phyloP scores from a whole-genome alignment of 1,140 invertebrate species.

The Hirudo medicinalis region DNA sequence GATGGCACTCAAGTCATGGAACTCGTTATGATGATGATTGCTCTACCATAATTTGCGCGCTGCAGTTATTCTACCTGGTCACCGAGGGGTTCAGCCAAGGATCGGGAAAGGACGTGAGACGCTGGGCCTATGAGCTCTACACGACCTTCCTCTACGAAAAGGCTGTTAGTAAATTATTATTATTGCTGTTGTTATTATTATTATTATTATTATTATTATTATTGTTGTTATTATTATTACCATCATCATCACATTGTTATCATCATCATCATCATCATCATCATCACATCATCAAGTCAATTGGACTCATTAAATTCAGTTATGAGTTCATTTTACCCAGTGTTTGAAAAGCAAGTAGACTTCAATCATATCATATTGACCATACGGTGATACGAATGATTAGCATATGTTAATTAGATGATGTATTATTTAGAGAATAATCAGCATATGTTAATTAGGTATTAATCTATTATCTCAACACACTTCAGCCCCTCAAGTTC shows the following conservation, averaged over 20 bases:
- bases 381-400: too few species aligned
- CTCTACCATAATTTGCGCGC: neutral
- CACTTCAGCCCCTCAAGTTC: neutral
- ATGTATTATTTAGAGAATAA: too few species aligned
- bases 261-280: neutral
- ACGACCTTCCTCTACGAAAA: constrained; percentile 84
- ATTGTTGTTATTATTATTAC: neutral
- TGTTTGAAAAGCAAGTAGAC: too few species aligned
- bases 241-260: neutral
- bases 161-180: constrained; percentile 49
- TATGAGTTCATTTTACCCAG: neutral
- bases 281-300: too few species aligned
- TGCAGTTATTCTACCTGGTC: constrained; percentile 71
- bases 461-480: neutral
- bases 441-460: too few species aligned
- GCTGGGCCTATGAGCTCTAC: constrained; percentile 95
- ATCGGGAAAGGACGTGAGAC: constrained; percentile 72
- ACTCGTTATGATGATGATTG: too few species aligned
- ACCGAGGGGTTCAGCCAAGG: constrained; percentile 70
- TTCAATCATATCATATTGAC: too few species aligned
- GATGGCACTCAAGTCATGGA: too few species aligned
- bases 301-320: neutral
- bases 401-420: too few species aligned
- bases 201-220: constrained; percentile 16
- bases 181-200: constrained; percentile 3